Base-by-base conservation (phyloP, 1,140 invertebrate genomes). In the Vanessa tameamea region DNA sequence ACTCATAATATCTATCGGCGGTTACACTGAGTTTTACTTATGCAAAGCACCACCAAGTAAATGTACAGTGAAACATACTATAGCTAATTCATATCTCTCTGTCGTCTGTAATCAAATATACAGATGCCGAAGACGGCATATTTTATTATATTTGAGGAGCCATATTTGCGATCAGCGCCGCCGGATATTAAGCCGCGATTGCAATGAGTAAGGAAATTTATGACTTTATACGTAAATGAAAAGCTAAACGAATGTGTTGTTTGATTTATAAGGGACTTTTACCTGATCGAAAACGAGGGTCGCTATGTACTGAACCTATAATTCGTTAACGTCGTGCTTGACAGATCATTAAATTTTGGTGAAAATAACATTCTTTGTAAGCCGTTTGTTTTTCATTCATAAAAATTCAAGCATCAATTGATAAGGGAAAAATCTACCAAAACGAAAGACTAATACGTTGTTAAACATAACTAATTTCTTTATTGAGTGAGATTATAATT, bases 91-190 rank as follows among this genome's bases (percentile, higher is more conserved):
- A 61, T 51, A 51, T 37, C 5, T 61, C 26, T 31, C 8, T 61
- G 26, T 37, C n/a, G 26, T 57, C 50, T 16, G 37, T 67, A 78
- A 72, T 72, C 76, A 75, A 72, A 71, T 65, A 63, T 15, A 51
- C 64, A 75, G 70, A 59, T 26, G 53, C 51, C 65, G 51, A 70
- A 64, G 64, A 67, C 23, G 73, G 67, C 74, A 76, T 77, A 79
- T 80, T 86, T 83, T 82, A 86, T 86, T 86, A 86, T 84, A 86
- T 86, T 86, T 86, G 84, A 78, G 69, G 74, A 86, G 75, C 67
- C 75, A 77, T 86, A 86, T 86, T 83, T 86, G 82, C 81, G 70
- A 77, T 73, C 77, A 77, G 73, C 69, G 77, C 80, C 71, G 75
- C 78, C 79, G 82, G 81, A 86, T 81, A 86, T 86, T 84, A 81